These are phyloP conservation scores for Scaptomyza tumidula DNA, from an alignment of 2,888 invertebrate species.

Conservation along the genomic window DNA sequence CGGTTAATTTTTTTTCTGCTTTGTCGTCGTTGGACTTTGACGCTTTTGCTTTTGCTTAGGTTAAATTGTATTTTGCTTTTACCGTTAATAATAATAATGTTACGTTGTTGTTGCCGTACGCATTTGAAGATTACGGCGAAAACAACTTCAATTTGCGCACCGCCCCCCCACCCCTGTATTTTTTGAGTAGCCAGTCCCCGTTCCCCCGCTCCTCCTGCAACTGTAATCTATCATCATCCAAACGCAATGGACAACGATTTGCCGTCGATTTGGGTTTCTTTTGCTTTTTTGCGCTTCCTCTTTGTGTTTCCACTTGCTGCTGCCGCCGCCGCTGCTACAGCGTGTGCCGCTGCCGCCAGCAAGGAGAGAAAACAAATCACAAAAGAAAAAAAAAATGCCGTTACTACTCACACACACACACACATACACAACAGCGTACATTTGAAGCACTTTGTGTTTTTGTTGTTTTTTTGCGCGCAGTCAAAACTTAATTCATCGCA, in stretches of 20 bases:
- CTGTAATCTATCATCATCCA: constrained; percentile 42
- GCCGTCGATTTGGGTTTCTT: constrained; percentile 40
- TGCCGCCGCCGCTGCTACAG: constrained; percentile 3
- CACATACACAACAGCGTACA: constrained; percentile 2
- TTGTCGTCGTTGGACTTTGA: too few species aligned
- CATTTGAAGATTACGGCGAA: constrained; percentile 18
- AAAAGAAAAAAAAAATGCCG: constrained; percentile 40
- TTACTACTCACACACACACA: constrained; percentile 37
- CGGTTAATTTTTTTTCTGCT: too few species aligned
- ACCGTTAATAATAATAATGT: constrained; percentile 36
- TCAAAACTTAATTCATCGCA: constrained; percentile 73
- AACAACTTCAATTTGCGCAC: not conserved
- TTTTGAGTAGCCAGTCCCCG: too few species aligned
- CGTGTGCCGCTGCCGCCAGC: constrained; percentile 26
- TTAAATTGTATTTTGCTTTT: constrained; percentile 14
- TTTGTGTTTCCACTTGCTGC: constrained; percentile 25
- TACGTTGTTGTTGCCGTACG: constrained; percentile 19
- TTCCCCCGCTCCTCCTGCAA: constrained; percentile 1
- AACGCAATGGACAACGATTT: constrained; percentile 21
- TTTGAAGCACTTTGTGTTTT: constrained; percentile 28
- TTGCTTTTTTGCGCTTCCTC: constrained; percentile 32
- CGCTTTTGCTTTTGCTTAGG: too few species aligned
- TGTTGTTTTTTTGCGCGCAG: constrained; percentile 49
- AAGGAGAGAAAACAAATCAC: constrained; percentile 45
- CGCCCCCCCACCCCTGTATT: too few species aligned